Conservation (phyloP, 2,113 vertebrate genomes). For the Neolamprologus caudopunctatus region DNA sequence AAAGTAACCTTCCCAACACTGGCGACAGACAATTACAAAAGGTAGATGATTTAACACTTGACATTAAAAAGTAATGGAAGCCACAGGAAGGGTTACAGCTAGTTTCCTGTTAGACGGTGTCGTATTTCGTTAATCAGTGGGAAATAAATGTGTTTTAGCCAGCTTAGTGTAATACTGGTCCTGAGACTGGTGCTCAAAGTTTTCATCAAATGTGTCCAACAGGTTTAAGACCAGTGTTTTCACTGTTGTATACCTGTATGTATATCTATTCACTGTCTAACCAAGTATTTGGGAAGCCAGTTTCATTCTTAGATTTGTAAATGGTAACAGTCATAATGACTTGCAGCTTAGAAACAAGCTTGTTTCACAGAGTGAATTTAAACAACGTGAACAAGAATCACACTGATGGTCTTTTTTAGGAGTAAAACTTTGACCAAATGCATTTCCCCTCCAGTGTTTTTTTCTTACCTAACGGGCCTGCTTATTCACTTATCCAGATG, state of each 20-base stretch:
- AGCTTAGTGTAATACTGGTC: background rate
- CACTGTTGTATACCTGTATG: background rate
- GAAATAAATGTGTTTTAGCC: background rate
- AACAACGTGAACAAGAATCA: background rate
- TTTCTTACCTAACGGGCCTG: background rate
- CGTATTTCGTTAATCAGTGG: background rate
- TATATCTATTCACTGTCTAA: background rate
- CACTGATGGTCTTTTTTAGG: background rate
- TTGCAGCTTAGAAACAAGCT: background rate
- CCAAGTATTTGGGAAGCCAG: background rate
- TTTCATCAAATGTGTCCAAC: background rate
- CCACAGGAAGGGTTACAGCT: background rate
- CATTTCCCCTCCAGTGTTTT: background rate
- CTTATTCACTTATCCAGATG: background rate
- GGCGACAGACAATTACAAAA: background rate
- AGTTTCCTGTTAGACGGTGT: background rate
- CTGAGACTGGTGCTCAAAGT: background rate
- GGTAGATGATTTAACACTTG: background rate
- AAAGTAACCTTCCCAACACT: no score
- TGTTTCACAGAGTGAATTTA: background rate
- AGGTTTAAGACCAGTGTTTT: background rate
- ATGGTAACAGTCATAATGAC: background rate
- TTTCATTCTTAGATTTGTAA: background rate
- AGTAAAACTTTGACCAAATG: background rate
- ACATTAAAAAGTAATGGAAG: background rate